Evolutionary conservation across 2,888 invertebrate genomes (phyloP).

Genomic region (Drosophila bunnanda): DNA sequence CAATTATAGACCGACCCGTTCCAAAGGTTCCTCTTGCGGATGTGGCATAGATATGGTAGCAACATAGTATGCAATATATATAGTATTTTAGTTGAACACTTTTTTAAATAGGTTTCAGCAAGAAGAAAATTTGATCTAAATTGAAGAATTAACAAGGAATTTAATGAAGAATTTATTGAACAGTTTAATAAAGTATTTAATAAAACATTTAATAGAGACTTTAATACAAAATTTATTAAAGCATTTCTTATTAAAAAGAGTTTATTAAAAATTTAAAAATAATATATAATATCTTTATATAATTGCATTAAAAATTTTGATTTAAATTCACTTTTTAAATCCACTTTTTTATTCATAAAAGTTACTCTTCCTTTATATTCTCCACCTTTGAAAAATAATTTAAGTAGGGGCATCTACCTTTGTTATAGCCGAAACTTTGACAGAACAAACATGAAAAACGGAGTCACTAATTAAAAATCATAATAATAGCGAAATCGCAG

Average conservation of each 20-base stretch:
- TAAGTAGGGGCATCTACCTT: background rate
- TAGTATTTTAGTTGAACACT: background rate
- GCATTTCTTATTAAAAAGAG: too few species aligned
- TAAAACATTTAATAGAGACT: too few species aligned
- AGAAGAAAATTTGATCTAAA: background rate
- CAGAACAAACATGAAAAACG: background rate
- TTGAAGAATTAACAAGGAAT: background rate
- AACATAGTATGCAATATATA: background rate
- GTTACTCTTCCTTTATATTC: background rate
- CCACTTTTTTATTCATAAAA: too few species aligned
- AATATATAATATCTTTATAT: too few species aligned
- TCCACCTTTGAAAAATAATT: background rate
- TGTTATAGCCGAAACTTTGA: background rate
- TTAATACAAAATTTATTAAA: too few species aligned
- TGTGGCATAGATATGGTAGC: conserved; percentile 31
- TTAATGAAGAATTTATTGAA: background rate
- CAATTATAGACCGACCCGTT: conserved; percentile 31
- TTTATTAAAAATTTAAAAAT: too few species aligned
- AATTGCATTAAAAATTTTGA: too few species aligned
- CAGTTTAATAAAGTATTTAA: too few species aligned
- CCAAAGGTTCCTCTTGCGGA: conserved; percentile 39
- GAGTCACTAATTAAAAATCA: conserved; percentile 2
- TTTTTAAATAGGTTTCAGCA: background rate
- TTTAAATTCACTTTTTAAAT: too few species aligned
- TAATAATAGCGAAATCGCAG: conserved; percentile 7